Conservation (phyloP, 2,888 invertebrate species). For the Lasioglossum vierecki region DNA sequence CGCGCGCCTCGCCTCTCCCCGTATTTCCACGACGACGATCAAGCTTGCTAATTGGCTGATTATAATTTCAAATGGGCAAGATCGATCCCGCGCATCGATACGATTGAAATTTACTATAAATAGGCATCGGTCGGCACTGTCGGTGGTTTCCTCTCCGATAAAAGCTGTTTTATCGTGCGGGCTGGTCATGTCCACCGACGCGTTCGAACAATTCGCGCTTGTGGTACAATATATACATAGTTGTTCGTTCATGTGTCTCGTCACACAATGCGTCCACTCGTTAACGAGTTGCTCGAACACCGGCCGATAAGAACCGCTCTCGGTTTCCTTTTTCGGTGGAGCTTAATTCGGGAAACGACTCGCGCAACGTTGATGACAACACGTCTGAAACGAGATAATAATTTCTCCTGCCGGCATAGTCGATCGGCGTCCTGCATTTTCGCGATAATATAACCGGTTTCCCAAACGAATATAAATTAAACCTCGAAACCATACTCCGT, state of each 20-base stretch:
- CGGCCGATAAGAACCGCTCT: not conserved
- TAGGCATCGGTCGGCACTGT: not conserved
- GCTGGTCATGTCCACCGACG: not conserved
- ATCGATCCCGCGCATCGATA: not conserved
- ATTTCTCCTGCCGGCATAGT: slow-evolving; percentile 24
- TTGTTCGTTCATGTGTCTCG: not conserved
- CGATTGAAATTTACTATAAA: slow-evolving; percentile 20
- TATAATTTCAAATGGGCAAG: slow-evolving; percentile 46
- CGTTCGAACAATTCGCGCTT: not conserved
- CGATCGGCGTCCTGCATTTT: not conserved
- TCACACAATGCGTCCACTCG: not conserved
- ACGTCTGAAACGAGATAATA: slow-evolving; percentile 48
- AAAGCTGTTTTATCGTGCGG: slow-evolving; percentile 1
- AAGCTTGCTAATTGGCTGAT: slow-evolving; percentile 32
- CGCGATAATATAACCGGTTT: slow-evolving; percentile 60
- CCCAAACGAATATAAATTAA: slow-evolving; percentile 60
- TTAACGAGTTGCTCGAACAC: not conserved
- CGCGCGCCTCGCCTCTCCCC: not conserved
- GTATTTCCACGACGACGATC: slow-evolving; percentile 1
- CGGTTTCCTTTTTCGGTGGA: not conserved
- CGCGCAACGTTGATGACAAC: not conserved
- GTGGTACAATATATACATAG: not conserved
- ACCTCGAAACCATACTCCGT: slow-evolving; percentile 25
- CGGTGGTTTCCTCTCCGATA: slow-evolving; percentile 7
- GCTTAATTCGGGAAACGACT: slow-evolving; percentile 1